Percentiles rank a stretch among this genome's conserved stretches.
phyloP scores from a whole-genome alignment of 37 sponge, comb jelly and placozoan genomes.

The Diacarnus erythraeanus region DNA sequence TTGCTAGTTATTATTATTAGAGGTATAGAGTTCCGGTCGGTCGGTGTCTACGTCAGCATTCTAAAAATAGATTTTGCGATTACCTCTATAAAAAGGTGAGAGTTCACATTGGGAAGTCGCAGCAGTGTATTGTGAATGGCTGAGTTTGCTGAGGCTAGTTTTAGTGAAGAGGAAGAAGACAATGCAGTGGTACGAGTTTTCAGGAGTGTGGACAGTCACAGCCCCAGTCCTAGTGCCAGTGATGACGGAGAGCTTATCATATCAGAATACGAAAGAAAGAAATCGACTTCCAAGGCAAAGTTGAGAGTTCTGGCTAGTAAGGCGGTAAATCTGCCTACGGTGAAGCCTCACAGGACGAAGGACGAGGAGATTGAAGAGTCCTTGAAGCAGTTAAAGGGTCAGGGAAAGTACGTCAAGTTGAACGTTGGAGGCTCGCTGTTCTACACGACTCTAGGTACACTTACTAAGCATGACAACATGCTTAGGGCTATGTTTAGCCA shows the following conservation, averaged over 20 bases:
- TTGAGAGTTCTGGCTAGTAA: slow-evolving; percentile 4
- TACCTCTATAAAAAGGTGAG: neutral
- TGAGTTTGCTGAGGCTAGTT: neutral
- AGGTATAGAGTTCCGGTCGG: neutral
- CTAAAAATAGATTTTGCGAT: slow-evolving; percentile 1
- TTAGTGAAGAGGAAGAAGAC: slow-evolving; percentile 39
- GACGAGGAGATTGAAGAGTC: slow-evolving; percentile 56
- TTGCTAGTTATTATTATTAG: neutral
- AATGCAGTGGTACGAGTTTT: slow-evolving; percentile 36
- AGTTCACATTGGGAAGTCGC: neutral
- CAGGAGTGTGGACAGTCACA: neutral
- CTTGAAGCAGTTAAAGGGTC: slow-evolving; percentile 36
- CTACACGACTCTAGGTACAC: slow-evolving; percentile 89
- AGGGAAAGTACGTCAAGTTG: slow-evolving; percentile 89
- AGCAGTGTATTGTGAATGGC: neutral
- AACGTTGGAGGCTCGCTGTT: slow-evolving; percentile 95
- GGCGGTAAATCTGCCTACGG: neutral
- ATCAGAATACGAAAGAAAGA: neutral
- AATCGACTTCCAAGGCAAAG: slow-evolving; percentile 5
- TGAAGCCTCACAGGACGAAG: slow-evolving; percentile 13
- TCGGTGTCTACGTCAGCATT: neutral
- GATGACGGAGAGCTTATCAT: slow-evolving; percentile 15
- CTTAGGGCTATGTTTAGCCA: slow-evolving; percentile 98
- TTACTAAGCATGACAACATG: slow-evolving; percentile 95
- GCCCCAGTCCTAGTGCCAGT: neutral